phyloP scores from a whole-genome alignment of 1,140 invertebrate genomes.

The Drosophila pseudoananassae region DNA sequence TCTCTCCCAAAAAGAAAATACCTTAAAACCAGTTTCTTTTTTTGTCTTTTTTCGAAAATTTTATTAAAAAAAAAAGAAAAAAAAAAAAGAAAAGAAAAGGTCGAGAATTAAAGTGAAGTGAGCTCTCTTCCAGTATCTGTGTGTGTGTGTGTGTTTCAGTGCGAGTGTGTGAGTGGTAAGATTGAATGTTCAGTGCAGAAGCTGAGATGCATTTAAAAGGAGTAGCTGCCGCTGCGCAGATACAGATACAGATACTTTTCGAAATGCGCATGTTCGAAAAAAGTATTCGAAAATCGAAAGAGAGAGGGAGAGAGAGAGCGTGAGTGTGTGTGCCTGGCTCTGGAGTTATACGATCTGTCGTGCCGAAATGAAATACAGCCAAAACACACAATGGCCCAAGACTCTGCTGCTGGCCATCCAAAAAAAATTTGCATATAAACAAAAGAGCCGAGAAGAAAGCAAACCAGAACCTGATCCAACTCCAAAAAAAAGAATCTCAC shows the following conservation, averaged over 20 bases:
- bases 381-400: conserved; percentile 43
- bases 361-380: conserved; percentile 70
- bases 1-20: conserved; percentile 73
- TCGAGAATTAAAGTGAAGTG: conserved; percentile 76
- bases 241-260: conserved; percentile 76
- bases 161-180: conserved; percentile 54
- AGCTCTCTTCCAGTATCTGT: conserved; percentile 39
- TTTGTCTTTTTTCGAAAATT: conserved; percentile 62
- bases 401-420: conserved; percentile 31
- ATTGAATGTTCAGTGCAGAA: conserved; percentile 75
- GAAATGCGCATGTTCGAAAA: conserved; percentile 34
- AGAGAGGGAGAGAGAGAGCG: conserved; percentile 40
- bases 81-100: conserved; percentile 60
- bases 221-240: conserved; percentile 71
- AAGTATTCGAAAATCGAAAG: conserved; percentile 28
- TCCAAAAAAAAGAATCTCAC: conserved; percentile 9
- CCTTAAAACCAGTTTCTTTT: conserved; percentile 82
- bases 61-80: conserved; percentile 73
- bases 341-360: conserved; percentile 51
- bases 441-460: conserved; percentile 60
- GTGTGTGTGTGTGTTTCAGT: conserved; percentile 30
- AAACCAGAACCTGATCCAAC: conserved; percentile 52
- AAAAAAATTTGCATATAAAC: conserved; percentile 79
- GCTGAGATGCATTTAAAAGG: conserved; percentile 78
- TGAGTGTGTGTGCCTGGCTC: conserved; percentile 24